Percentiles rank a stretch among this genome's conserved stretches.
Evolutionary conservation across 2,797 vertebrate genomes (phyloP).

Genomic region (Crocodylus rhombifer): DNA sequence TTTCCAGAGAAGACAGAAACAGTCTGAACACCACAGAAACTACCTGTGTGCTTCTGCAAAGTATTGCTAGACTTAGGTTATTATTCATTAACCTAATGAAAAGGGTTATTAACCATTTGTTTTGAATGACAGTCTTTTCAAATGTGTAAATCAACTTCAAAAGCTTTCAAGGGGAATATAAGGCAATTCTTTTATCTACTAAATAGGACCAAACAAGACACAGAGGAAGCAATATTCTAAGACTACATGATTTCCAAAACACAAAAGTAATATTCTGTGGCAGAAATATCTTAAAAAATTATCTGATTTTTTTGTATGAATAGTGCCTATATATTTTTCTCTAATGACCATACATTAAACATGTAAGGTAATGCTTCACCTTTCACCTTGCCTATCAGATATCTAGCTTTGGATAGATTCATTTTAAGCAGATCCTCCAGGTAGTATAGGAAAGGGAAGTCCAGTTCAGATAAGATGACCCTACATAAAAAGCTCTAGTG

Average conservation of each 20-base stretch:
- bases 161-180: not conserved
- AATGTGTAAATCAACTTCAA: not conserved
- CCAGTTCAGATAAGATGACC: not conserved
- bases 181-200: not conserved
- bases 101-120: rapidly evolving
- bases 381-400: constrained; percentile 2
- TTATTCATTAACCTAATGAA: not conserved
- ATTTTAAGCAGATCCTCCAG: not conserved
- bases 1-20: not conserved
- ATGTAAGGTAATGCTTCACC: not conserved
- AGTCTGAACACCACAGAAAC: not conserved
- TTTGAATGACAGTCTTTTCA: not conserved
- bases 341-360: not conserved
- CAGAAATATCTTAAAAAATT: not conserved
- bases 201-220: not conserved
- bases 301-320: not conserved
- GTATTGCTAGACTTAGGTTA: not conserved
- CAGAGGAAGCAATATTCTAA: not conserved
- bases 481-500: not conserved
- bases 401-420: constrained; percentile 15
- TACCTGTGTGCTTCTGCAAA: rapidly evolving
- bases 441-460: not conserved
- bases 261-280: not conserved
- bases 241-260: not conserved
- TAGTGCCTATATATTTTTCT: not conserved